A percentile compares a stretch with the other conserved stretches of the same genome.
phyloP scores from a whole-genome alignment of 2,888 invertebrate species.

The Raillietiella orientalis region DNA sequence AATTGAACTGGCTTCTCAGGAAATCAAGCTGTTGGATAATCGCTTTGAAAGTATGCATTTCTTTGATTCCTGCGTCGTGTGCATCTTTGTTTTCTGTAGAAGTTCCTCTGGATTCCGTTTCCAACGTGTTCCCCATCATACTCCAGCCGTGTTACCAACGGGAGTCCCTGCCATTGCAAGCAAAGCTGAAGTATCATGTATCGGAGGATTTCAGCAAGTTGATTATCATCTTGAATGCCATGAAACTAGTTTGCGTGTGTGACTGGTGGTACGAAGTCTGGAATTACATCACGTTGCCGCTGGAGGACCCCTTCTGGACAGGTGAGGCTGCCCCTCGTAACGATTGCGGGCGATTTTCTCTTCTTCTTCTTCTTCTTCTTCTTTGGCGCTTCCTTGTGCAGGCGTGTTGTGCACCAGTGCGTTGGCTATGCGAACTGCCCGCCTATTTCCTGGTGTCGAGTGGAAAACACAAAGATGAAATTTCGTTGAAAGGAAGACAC shows the following conservation, averaged over 20 bases:
- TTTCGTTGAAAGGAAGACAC: too few relatives aligned
- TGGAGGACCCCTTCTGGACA: constrained; percentile 1
- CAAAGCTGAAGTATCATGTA: constrained; percentile 16
- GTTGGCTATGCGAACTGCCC: too few relatives aligned
- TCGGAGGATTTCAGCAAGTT: constrained; percentile 31
- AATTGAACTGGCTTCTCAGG: constrained; percentile 67
- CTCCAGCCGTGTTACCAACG: constrained; percentile 28
- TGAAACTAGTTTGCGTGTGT: constrained; percentile 68
- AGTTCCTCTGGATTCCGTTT: constrained; percentile 30
- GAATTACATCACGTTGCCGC: constrained; percentile 29
- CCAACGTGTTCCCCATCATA: constrained; percentile 63
- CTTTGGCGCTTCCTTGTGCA: too few relatives aligned
- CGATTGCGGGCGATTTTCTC: not conserved
- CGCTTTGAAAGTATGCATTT: constrained; percentile 14
- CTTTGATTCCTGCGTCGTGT: constrained; percentile 1
- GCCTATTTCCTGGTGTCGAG: too few relatives aligned
- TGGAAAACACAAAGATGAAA: too few relatives aligned
- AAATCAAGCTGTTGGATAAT: constrained; percentile 46
- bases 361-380: too few relatives aligned
- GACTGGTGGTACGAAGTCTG: constrained; percentile 69
- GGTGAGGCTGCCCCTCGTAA: not conserved
- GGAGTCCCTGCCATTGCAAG: constrained; percentile 11
- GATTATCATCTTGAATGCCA: constrained; percentile 66
- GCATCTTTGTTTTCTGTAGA: constrained; percentile 8
- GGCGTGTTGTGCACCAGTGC: constrained; percentile 2